Evolutionary conservation across 1,140 invertebrate species (phyloP), one percentile per base, ranked within the genome.

Genomic region (Euura saliciscinereae): DNA sequence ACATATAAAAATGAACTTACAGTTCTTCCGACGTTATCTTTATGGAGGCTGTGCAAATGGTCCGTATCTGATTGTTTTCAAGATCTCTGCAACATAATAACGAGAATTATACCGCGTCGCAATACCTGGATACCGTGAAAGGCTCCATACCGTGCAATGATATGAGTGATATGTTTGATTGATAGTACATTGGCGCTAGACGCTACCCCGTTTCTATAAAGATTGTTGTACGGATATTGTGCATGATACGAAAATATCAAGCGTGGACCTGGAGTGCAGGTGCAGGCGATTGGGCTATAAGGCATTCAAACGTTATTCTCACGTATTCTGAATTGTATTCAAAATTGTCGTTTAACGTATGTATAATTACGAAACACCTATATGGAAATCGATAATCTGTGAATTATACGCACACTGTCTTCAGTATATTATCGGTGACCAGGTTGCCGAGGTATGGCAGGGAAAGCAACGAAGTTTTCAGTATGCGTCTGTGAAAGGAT

Each of bases 11-110:
- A 59, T 44, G 66, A 77, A 89, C 90, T 87, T 87, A 91, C 90
- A 91, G 83, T 86, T 90, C 89, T 75, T 89, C 89, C 74, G 88
- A 89, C 76, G 86, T 85, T 8, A 90, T 82, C 76, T 86, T 87
- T 43, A 91, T 83, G 5, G 89, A 87, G 76, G 88, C 88, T 59
- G 83, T 81, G 73, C 85, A 79, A 73, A 91, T 82, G 78, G 79
- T 83, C 77, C 83, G 77, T 68, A 91, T 88, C 77, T 89, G 85
- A 84, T 91, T 91, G 43, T 87, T 89, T 80, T 90, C 90, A 78
- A 91, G 86, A 81, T 91, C 90, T 74, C 89, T 91, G 78, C 6
- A 85, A 65, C 70, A 66, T 43, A 66, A 65, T 71, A 65, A 72
- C 72, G 43, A 69, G 64, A 71, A 66, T 71, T 59, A 69, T 72